Conservation (phyloP, 2,113 vertebrate genomes). For the Aptenodytes patagonicus region DNA sequence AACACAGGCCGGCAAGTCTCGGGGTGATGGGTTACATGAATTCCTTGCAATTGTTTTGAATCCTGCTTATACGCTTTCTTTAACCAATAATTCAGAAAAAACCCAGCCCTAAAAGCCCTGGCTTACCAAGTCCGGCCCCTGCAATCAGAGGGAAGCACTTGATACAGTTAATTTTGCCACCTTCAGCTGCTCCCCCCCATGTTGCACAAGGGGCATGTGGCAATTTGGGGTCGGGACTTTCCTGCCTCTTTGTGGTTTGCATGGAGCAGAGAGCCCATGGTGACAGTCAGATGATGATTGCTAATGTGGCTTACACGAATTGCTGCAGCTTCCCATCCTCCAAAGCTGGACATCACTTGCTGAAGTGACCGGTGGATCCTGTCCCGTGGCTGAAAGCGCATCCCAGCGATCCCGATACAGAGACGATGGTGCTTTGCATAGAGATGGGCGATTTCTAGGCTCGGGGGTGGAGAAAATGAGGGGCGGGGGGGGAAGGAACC, state of each 20-base stretch:
- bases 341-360: background rate
- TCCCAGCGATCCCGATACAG: background rate
- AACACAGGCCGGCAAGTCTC: accelerated
- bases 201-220: background rate
- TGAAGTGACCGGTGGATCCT: background rate
- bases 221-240: background rate
- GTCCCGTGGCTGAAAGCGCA: background rate
- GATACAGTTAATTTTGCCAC: background rate
- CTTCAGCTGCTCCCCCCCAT: background rate
- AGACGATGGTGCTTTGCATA: background rate
- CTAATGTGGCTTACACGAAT: background rate
- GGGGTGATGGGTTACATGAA: background rate
- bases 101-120: background rate
- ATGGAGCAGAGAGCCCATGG: background rate
- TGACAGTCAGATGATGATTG: background rate
- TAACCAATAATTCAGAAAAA: background rate
- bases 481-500: background rate
- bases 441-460: background rate
- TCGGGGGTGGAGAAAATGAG: background rate
- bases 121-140: background rate
- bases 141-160: background rate
- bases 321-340: background rate
- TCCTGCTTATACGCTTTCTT: background rate
- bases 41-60: background rate
- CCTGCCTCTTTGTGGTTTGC: background rate